phyloP scores from a whole-genome alignment of 2,797 vertebrate genomes.

The Characodon lateralis region DNA sequence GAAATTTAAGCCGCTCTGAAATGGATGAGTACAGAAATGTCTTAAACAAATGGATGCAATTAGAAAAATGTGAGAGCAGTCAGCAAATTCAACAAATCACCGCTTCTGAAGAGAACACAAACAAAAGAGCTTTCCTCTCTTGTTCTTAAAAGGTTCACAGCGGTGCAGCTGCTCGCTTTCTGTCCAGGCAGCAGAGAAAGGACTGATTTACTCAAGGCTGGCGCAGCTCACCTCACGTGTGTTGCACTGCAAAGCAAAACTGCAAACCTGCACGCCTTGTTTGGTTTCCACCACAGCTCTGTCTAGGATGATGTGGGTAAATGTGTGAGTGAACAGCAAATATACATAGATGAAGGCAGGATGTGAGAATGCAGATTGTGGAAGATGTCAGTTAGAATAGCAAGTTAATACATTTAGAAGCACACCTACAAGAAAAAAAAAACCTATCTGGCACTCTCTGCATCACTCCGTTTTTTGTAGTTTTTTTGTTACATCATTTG shows the following conservation, averaged over 20 bases:
- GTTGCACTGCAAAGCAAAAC: neutral
- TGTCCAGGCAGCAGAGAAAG: conserved; percentile 14
- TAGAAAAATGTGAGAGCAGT: conserved; percentile 10
- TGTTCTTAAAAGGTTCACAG: conserved; percentile 27
- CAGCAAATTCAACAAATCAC: conserved; percentile 23
- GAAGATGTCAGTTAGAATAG: conserved; percentile 47
- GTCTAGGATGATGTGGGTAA: neutral
- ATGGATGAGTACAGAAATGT: conserved; percentile 11
- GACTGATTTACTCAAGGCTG: conserved; percentile 20
- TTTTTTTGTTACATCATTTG: conserved; percentile 51
- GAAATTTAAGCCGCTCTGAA: conserved; percentile 33
- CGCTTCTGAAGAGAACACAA: conserved; percentile 6
- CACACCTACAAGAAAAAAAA: conserved; percentile 38
- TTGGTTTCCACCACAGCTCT: neutral
- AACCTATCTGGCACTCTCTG: conserved; percentile 40
- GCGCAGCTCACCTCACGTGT: conserved; percentile 15
- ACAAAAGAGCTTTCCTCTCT: conserved; percentile 13
- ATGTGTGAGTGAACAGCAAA: conserved; percentile 24
- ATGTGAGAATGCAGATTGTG: conserved; percentile 41
- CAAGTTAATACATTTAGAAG: conserved; percentile 41
- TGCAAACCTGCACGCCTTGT: neutral
- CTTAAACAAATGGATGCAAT: conserved; percentile 29
- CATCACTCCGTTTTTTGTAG: conserved; percentile 42
- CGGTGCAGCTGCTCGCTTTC: conserved; percentile 21
- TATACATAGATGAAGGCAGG: conserved; percentile 10